Percentiles rank a stretch among this genome's conserved stretches.
These are phyloP conservation scores for Pseudorasbora parva DNA, from an alignment of 2,113 vertebrate species.

Conservation along the genomic window DNA sequence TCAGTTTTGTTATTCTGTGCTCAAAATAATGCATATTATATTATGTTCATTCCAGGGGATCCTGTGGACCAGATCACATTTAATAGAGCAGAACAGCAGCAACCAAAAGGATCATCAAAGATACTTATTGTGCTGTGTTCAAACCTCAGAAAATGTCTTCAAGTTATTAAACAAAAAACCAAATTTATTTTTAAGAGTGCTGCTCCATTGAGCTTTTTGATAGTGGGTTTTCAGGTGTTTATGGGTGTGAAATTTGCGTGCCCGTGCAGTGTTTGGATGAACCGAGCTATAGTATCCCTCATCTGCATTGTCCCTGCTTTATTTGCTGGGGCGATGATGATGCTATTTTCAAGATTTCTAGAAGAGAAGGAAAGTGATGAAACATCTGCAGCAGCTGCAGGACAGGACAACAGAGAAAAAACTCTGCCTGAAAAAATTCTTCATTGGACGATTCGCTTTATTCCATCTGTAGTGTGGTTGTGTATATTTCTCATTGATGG, in stretches of 20 bases:
- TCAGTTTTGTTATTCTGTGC: too few species aligned
- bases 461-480: too few species aligned
- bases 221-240: background rate
- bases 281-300: rapidly evolving
- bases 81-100: background rate
- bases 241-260: background rate
- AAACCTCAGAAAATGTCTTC: background rate
- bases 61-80: background rate
- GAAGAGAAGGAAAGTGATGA: too few species aligned
- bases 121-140: background rate
- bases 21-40: background rate
- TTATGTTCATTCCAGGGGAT: background rate
- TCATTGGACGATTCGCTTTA: too few species aligned
- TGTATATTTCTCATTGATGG: too few species aligned
- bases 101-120: background rate
- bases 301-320: background rate
- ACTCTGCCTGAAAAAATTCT: rapidly evolving
- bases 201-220: background rate
- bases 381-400: rapidly evolving
- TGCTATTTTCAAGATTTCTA: too few species aligned
- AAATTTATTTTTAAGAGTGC: background rate
- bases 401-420: rapidly evolving
- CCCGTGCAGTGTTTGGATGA: rapidly evolving
- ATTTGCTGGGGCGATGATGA: background rate
- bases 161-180: background rate